Percentiles rank a stretch among this genome's conserved stretches.
Evolutionary conservation across 2,888 invertebrate genomes (phyloP).

Genomic region (Gnatocerus cornutus): DNA sequence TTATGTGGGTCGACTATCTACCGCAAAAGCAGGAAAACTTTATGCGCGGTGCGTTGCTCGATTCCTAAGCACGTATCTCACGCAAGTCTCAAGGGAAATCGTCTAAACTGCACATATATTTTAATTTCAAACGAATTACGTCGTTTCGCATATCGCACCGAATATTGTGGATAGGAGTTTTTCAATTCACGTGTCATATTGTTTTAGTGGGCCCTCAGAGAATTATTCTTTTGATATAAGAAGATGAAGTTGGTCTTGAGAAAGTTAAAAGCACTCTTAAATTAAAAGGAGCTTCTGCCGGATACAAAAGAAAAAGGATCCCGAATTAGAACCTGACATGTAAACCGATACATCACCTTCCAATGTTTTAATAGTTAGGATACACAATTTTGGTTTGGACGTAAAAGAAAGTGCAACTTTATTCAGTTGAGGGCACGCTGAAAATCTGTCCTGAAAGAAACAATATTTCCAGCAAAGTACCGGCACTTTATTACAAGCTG

Average conservation of each 20-base stretch:
- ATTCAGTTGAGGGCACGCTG: no score
- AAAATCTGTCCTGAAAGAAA: no score
- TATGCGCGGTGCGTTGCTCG: constrained; percentile 50
- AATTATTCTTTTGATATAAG: neutral
- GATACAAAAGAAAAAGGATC: no score
- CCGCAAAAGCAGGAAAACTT: constrained; percentile 49
- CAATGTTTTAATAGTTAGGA: no score
- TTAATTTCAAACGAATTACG: constrained; percentile 58
- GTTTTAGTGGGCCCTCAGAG: neutral
- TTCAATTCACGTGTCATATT: constrained; percentile 9
- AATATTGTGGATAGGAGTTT: neutral
- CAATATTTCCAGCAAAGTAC: no score
- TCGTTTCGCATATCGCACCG: constrained; percentile 48
- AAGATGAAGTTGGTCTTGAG: no score
- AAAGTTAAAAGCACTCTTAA: neutral
- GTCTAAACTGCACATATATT: constrained; percentile 59
- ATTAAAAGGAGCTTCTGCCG: no score
- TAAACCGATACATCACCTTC: no score
- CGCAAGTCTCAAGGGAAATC: constrained; percentile 55
- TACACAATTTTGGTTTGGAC: neutral
- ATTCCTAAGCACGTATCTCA: constrained; percentile 56
- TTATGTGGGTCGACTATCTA: constrained; percentile 44
- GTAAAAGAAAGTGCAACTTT: no score
- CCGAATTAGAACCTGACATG: no score
- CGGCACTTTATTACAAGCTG: no score